A percentile compares a stretch with the other conserved stretches of the same genome.
phyloP scores from a whole-genome alignment of 2,888 invertebrate species.

The Ernsta delagoae region DNA sequence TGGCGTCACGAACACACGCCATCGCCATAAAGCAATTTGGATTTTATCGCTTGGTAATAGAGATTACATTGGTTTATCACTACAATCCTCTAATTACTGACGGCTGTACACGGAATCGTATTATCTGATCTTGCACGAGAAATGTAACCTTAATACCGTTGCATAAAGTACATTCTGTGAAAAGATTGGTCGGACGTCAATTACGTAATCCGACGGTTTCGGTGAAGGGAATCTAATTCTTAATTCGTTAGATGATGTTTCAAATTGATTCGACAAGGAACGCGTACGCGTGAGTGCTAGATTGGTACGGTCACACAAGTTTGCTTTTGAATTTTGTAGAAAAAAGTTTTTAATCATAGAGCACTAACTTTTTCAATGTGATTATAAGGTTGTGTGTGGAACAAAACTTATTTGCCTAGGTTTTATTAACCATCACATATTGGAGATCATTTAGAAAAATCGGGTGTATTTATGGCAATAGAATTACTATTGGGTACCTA shows the following conservation, averaged over 20 bases:
- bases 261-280: conserved; percentile 39
- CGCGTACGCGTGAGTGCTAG: neutral
- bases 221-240: conserved; percentile 42
- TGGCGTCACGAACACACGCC: conserved; percentile 60
- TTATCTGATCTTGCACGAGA: conserved; percentile 48
- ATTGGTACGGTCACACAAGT: neutral
- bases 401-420: too few relatives aligned
- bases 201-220: conserved; percentile 44
- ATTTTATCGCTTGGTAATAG: conserved; percentile 75
- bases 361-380: too few relatives aligned
- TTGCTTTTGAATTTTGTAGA: neutral
- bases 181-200: conserved; percentile 39
- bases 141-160: conserved; percentile 49
- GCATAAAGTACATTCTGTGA: conserved; percentile 44
- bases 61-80: conserved; percentile 78
- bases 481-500: too few relatives aligned
- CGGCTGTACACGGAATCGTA: conserved; percentile 61
- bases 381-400: too few relatives aligned
- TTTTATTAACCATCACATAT: too few relatives aligned
- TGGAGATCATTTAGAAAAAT: too few relatives aligned
- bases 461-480: too few relatives aligned
- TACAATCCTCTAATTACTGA: conserved; percentile 71
- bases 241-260: conserved; percentile 40
- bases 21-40: conserved; percentile 74
- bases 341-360: too few relatives aligned